These are phyloP conservation scores for Sinocyclocheilus anophthalmus DNA, from an alignment of 2,113 vertebrate genomes.

Conservation along the genomic window DNA sequence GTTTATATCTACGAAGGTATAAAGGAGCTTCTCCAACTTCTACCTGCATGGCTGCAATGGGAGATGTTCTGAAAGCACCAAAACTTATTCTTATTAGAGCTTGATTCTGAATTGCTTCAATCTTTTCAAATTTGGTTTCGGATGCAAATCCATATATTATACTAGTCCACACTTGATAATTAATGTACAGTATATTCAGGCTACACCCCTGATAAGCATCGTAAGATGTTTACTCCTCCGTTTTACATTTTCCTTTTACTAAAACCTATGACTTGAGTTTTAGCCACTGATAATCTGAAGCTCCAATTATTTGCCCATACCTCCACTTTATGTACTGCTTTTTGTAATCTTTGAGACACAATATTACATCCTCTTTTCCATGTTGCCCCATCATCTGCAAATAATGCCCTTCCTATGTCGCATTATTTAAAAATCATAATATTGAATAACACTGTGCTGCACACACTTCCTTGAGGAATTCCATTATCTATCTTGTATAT, in stretches of 20 bases:
- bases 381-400: not conserved
- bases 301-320: not conserved
- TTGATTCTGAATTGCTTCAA: not conserved
- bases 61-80: slow-evolving; percentile 11
- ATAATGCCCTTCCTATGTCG: not conserved
- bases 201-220: not conserved
- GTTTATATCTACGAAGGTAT: not conserved
- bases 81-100: not conserved
- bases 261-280: slow-evolving; percentile 4
- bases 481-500: too few relatives aligned
- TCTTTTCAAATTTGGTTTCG: not conserved
- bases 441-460: too few relatives aligned
- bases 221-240: not conserved
- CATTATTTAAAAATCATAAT: too few relatives aligned
- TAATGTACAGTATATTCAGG: not conserved
- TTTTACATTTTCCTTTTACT: slow-evolving; percentile 6
- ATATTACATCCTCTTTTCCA: too few relatives aligned
- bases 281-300: not conserved
- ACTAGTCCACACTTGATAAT: not conserved
- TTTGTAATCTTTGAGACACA: too few relatives aligned
- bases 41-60: not conserved
- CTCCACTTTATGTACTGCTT: not conserved
- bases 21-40: not conserved
- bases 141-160: slow-evolving; percentile 1
- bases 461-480: too few relatives aligned